phyloP scores from a whole-genome alignment of 2,797 vertebrate species.

The Ceyx erithaca region DNA sequence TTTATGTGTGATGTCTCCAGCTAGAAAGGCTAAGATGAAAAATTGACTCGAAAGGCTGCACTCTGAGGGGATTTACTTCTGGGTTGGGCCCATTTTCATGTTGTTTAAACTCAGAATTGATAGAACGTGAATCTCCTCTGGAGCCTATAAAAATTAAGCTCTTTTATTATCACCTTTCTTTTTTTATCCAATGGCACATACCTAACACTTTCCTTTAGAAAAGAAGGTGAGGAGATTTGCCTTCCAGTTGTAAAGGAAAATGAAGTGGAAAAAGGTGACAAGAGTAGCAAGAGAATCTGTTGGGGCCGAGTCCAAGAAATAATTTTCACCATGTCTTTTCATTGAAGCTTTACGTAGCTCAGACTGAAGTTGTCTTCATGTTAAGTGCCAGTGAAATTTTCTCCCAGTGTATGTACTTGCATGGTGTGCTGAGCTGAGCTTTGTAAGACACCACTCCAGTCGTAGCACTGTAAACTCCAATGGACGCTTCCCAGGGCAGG shows the following conservation, averaged over 20 bases:
- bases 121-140: conserved; percentile 4
- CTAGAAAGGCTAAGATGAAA: conserved; percentile 69
- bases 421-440: background rate
- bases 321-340: background rate
- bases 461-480: background rate
- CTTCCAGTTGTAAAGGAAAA: background rate
- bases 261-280: background rate
- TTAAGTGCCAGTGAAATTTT: background rate
- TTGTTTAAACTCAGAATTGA: conserved; percentile 48
- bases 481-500: background rate
- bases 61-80: conserved; percentile 54
- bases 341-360: background rate
- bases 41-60: conserved; percentile 63
- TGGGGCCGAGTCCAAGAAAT: background rate
- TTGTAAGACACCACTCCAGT: background rate
- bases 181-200: background rate
- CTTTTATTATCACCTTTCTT: conserved; percentile 32
- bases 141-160: conserved; percentile 42
- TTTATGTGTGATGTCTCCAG: conserved; percentile 69
- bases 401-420: fast-evolving
- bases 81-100: conserved; percentile 18
- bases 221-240: background rate
- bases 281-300: background rate
- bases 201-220: background rate
- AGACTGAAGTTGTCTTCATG: background rate